phyloP scores from a whole-genome alignment of 1,140 invertebrate species.

The Pseudobourletiella spinata region DNA sequence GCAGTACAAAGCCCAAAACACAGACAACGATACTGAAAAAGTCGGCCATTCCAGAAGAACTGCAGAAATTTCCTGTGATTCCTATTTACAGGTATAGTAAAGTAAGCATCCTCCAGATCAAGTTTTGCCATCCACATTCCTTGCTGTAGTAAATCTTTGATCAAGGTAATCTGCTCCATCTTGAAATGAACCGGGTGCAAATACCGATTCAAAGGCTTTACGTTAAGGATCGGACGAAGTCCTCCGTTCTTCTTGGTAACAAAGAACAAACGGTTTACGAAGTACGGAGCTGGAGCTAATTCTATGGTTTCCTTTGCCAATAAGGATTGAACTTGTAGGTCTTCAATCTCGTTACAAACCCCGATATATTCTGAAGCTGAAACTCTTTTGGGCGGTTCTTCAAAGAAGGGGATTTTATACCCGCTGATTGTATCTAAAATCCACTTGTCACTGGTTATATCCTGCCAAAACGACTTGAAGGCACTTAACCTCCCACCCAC shows the following conservation, averaged over 20 bases:
- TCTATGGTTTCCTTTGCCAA: no score
- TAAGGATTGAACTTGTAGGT: no score
- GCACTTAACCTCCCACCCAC: no score
- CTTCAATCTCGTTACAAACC: no score
- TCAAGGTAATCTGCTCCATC: neutral
- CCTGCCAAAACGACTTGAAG: no score
- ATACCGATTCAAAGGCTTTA: neutral
- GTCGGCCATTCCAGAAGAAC: slow-evolving; percentile 10
- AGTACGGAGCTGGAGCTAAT: no score
- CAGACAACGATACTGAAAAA: slow-evolving; percentile 1
- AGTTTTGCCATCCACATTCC: slow-evolving; percentile 13
- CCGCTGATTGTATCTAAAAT: no score
- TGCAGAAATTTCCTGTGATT: slow-evolving; percentile 15
- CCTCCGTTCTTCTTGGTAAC: neutral
- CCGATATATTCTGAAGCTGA: no score
- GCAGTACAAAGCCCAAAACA: slow-evolving; percentile 17
- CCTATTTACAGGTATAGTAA: slow-evolving; percentile 4
- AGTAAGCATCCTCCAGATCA: slow-evolving; percentile 25
- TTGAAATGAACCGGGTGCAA: neutral
- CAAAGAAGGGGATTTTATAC: no score
- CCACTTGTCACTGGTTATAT: no score
- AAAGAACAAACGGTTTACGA: neutral
- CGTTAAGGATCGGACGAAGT: neutral
- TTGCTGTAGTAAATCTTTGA: neutral
- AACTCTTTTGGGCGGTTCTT: no score